These are phyloP conservation scores for Drosophila monieri DNA, from an alignment of 2,888 invertebrate species.

Conservation along the genomic window DNA sequence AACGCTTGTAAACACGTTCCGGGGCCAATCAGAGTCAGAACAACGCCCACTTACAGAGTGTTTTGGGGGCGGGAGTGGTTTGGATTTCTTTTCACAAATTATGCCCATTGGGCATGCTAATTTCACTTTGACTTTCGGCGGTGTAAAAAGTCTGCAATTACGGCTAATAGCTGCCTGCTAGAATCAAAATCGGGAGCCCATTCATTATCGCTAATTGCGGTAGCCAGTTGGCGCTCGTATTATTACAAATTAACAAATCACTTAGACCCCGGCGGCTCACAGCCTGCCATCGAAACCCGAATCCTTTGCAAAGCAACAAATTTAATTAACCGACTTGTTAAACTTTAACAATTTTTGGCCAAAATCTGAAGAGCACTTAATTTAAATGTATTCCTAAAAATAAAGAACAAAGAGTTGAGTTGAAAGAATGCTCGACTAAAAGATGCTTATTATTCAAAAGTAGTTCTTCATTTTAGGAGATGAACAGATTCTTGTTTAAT, in stretches of 20 bases:
- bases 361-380: conserved; percentile 44
- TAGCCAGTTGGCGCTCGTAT: conserved; percentile 50
- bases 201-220: conserved; percentile 69
- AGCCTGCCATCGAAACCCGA: conserved; percentile 9
- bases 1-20: conserved; percentile 74
- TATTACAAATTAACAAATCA: conserved; percentile 71
- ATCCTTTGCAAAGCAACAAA: conserved; percentile 52
- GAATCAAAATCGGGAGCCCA: conserved; percentile 58
- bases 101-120: conserved; percentile 73
- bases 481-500: not conserved
- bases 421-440: not conserved
- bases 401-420: not conserved
- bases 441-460: not conserved
- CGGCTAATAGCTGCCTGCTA: conserved; percentile 65
- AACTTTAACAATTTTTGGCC: conserved; percentile 64
- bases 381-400: conserved; percentile 53
- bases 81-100: conserved; percentile 57
- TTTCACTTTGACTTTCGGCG: conserved; percentile 65
- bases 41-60: conserved; percentile 33
- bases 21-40: conserved; percentile 53
- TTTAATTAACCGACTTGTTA: conserved; percentile 71
- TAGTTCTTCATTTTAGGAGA: not conserved
- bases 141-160: conserved; percentile 68
- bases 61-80: conserved; percentile 12
- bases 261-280: conserved; percentile 48